These are phyloP conservation scores for Pogona vitticeps DNA, from an alignment of 2,113 vertebrate species.

Conservation along the genomic window DNA sequence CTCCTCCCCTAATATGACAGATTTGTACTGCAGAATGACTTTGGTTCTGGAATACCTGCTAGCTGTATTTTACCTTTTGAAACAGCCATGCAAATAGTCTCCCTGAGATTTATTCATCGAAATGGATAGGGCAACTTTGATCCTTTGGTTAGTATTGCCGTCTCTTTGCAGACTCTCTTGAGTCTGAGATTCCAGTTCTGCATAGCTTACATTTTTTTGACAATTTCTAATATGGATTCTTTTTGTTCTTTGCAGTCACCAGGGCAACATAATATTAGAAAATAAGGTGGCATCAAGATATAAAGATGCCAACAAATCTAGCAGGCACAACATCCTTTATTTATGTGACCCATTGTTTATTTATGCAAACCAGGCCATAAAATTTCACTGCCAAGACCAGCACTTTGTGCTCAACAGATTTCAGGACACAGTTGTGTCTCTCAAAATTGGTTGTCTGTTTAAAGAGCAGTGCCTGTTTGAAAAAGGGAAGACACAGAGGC, in stretches of 20 bases:
- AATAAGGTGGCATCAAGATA: background rate
- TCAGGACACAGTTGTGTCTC: background rate
- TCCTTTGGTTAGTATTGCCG: background rate
- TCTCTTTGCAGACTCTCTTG: background rate
- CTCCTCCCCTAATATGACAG: background rate
- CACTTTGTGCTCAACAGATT: background rate
- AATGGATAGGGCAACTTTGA: background rate
- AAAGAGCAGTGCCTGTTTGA: background rate
- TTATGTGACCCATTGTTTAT: constrained; percentile 1
- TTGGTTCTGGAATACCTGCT: background rate
- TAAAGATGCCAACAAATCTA: background rate
- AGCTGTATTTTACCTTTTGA: background rate
- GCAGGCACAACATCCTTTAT: background rate
- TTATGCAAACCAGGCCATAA: constrained; percentile 5
- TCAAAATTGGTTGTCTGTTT: background rate
- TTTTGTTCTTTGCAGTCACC: background rate
- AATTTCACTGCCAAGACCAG: background rate
- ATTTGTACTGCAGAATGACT: background rate
- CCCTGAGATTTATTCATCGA: background rate
- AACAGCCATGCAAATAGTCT: background rate
- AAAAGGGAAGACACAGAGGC: background rate
- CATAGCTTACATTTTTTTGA: background rate
- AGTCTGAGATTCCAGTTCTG: background rate
- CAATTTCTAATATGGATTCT: background rate
- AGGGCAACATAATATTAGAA: constrained; percentile 4